Percentiles rank a stretch among this genome's conserved stretches.
Evolutionary conservation across 2,797 vertebrate species (phyloP).

Genomic region (Vespertilio murinus): DNA sequence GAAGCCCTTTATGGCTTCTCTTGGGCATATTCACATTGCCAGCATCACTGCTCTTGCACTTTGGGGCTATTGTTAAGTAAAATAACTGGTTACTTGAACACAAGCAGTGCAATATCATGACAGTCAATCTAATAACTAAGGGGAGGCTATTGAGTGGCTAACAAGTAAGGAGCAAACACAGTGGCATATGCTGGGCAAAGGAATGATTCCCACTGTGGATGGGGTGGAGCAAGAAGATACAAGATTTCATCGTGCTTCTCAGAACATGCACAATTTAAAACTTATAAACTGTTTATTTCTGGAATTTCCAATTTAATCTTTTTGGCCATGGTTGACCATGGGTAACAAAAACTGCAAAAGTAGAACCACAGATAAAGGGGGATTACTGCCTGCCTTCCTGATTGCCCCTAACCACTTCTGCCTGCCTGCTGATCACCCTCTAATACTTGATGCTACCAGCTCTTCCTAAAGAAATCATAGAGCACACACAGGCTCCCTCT

Average conservation of each 20-base stretch:
- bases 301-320: not conserved
- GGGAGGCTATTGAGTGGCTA: not conserved
- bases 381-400: too few relatives aligned
- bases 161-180: not conserved
- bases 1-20: not conserved
- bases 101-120: not conserved
- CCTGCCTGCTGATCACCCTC: too few relatives aligned
- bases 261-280: not conserved
- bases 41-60: not conserved
- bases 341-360: not conserved
- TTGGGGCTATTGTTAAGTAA: not conserved
- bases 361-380: not conserved
- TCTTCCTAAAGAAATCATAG: not conserved
- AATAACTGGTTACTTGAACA: not conserved
- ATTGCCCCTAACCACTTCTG: too few relatives aligned
- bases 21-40: too few relatives aligned
- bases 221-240: not conserved
- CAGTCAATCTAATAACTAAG: not conserved
- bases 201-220: not conserved
- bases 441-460: not conserved
- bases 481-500: not conserved
- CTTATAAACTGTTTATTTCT: not conserved
- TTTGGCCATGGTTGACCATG: not conserved
- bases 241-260: not conserved
- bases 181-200: not conserved